Evolutionary conservation across 2,113 vertebrate species (phyloP).

Genomic region (Hystrix brachyura): DNA sequence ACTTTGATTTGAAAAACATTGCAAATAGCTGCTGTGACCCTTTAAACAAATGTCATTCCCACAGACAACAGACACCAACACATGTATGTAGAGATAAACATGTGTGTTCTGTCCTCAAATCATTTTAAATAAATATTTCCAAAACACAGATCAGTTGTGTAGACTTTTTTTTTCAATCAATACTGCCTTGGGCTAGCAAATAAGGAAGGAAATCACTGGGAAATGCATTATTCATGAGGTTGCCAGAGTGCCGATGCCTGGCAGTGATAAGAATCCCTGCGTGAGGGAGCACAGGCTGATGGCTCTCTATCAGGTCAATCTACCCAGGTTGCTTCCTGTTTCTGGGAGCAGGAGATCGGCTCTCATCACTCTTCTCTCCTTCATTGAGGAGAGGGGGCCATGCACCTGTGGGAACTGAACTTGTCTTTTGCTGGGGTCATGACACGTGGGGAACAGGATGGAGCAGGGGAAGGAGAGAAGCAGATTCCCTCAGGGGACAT

Average conservation of each 20-base stretch:
- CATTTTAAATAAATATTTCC: slow-evolving; percentile 79
- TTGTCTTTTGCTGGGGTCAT: slow-evolving; percentile 75
- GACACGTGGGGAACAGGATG: slow-evolving; percentile 43
- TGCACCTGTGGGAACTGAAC: slow-evolving; percentile 81
- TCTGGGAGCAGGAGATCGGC: slow-evolving; percentile 78
- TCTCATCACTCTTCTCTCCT: slow-evolving; percentile 82
- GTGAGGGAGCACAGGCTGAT: slow-evolving; percentile 77
- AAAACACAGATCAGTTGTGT: slow-evolving; percentile 65
- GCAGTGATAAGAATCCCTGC: slow-evolving; percentile 79
- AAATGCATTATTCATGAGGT: slow-evolving; percentile 88
- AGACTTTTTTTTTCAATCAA: slow-evolving; percentile 56
- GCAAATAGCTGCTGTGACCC: not conserved
- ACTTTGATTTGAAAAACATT: slow-evolving; percentile 39
- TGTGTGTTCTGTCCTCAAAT: slow-evolving; percentile 18
- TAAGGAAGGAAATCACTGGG: slow-evolving; percentile 86
- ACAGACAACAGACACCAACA: not conserved
- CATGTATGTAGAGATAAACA: slow-evolving; percentile 55
- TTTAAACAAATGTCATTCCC: slow-evolving; percentile 60
- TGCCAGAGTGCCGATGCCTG: slow-evolving; percentile 83
- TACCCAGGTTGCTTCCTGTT: slow-evolving; percentile 85
- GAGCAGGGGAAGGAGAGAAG: not conserved
- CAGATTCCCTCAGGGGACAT: not conserved
- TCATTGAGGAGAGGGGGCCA: slow-evolving; percentile 65
- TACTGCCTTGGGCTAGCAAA: slow-evolving; percentile 78
- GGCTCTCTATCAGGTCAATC: slow-evolving; percentile 86